phyloP scores from a whole-genome alignment of 2,113 vertebrate genomes.

The Rhinolophus sinicus region DNA sequence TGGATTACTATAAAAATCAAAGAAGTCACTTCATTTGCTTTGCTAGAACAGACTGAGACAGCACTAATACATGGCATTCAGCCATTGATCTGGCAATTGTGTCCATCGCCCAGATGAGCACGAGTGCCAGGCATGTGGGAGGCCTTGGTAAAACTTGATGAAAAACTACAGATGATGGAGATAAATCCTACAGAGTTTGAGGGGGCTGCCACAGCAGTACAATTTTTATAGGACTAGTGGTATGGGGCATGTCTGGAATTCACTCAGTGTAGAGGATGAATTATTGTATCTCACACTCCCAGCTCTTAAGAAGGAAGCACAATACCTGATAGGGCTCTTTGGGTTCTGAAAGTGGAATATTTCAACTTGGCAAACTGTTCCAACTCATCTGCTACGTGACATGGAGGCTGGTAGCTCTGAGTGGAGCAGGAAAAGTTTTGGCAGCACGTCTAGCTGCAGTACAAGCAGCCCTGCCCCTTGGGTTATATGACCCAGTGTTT shows the following conservation, averaged over 20 bases:
- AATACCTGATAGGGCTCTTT: background rate
- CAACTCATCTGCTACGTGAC: background rate
- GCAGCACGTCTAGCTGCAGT: background rate
- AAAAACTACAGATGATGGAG: background rate
- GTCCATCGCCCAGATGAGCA: background rate
- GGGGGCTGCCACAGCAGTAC: background rate
- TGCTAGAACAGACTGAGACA: background rate
- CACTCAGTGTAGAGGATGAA: background rate
- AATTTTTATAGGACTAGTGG: background rate
- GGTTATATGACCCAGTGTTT: background rate
- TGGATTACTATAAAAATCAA: background rate
- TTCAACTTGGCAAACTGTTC: background rate
- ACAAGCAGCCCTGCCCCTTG: background rate
- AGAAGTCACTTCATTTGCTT: background rate
- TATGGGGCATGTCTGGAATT: background rate
- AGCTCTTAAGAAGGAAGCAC: background rate
- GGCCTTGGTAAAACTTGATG: background rate
- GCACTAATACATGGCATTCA: background rate
- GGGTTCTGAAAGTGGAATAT: background rate
- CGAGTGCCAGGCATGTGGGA: background rate
- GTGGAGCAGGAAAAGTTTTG: background rate
- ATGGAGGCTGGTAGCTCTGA: background rate
- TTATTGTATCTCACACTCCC: background rate
- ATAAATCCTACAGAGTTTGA: background rate
- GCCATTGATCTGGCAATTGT: background rate